phyloP scores from a whole-genome alignment of 2,888 invertebrate species.

The Amaurobius ferox region DNA sequence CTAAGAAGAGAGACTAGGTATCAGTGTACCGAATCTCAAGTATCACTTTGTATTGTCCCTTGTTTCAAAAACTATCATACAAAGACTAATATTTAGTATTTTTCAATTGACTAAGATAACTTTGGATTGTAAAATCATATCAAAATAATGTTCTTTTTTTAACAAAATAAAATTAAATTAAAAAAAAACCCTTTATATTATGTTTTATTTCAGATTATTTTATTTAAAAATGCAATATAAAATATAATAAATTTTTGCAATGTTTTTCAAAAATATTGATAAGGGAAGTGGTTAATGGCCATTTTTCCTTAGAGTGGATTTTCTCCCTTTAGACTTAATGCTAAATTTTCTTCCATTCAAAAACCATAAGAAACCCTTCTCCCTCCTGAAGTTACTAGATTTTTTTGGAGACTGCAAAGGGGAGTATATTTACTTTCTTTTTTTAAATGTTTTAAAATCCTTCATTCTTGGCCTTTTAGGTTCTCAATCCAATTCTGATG shows the following conservation, averaged over 20 bases:
- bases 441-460: no score
- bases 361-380: no score
- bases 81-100: constrained; percentile 2
- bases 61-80: background rate
- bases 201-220: background rate
- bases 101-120: background rate
- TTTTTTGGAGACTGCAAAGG: no score
- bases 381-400: no score
- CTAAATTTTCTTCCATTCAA: no score
- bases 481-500: no score
- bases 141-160: constrained; percentile 3
- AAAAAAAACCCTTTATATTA: constrained; percentile 4
- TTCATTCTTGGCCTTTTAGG: no score
- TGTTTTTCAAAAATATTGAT: constrained; percentile 13
- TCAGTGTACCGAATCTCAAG: constrained; percentile 12
- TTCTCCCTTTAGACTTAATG: no score
- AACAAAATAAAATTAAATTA: background rate
- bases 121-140: background rate
- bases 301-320: no score
- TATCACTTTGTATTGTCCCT: constrained; percentile 24
- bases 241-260: background rate
- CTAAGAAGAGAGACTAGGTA: constrained; percentile 10
- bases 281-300: constrained; percentile 13
- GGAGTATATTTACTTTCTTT: no score
- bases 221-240: background rate